phyloP scores from a whole-genome alignment of 1,140 invertebrate species.

The Lanistes nyassanus region DNA sequence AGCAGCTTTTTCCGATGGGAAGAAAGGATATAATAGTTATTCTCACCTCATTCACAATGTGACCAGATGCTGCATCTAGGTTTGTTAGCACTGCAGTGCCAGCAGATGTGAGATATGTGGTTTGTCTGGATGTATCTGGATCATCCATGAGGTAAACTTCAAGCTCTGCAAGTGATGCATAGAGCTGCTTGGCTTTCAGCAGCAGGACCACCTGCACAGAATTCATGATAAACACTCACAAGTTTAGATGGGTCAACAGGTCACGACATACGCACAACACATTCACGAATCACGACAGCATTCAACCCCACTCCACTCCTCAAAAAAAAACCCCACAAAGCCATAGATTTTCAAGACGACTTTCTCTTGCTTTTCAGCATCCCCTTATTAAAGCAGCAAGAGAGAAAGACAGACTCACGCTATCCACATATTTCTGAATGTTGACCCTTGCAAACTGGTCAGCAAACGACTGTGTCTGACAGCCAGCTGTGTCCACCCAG shows the following conservation, averaged over 20 bases:
- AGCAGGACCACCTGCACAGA: slow-evolving; percentile 30
- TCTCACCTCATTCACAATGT: slow-evolving; percentile 11
- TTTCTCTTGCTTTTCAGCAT: no score
- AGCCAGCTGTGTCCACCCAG: slow-evolving; percentile 40
- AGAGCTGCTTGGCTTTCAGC: slow-evolving; percentile 27
- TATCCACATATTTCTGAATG: slow-evolving; percentile 38
- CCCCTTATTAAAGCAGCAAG: no score
- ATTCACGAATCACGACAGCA: no score
- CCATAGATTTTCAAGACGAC: no score
- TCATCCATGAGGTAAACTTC: slow-evolving; percentile 52
- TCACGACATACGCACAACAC: no score
- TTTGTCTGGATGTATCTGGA: slow-evolving; percentile 40
- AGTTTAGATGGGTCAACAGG: no score
- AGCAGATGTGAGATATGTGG: slow-evolving; percentile 37
- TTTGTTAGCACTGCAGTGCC: slow-evolving; percentile 39
- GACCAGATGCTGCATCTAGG: slow-evolving; percentile 14
- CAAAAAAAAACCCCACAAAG: no score
- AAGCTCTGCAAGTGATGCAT: slow-evolving; percentile 42
- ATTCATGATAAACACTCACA: no score
- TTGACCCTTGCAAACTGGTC: slow-evolving; percentile 41
- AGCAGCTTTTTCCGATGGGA: no score
- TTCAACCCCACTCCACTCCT: no score
- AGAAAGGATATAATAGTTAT: neutral
- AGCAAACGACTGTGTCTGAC: slow-evolving; percentile 31
- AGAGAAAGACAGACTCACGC: slow-evolving; percentile 30